Percentiles rank a stretch among this genome's conserved stretches.
phyloP scores from a whole-genome alignment of 2,797 vertebrate genomes.

The Botia kubotai region DNA sequence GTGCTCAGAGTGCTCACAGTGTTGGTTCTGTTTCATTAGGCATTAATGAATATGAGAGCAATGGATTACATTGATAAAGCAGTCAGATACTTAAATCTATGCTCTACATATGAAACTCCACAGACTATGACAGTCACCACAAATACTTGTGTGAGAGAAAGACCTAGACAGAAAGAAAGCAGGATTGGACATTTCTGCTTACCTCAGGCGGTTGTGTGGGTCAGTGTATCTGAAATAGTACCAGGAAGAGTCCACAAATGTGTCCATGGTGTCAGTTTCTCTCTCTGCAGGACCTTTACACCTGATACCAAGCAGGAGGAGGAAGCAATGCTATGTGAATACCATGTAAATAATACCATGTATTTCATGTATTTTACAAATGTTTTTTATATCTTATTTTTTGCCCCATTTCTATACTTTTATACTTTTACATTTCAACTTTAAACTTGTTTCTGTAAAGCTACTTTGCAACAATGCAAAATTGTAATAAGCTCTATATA shows the following conservation, averaged over 20 bases:
- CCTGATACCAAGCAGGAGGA: slow-evolving; percentile 70
- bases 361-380: not conserved
- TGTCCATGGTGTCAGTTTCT: slow-evolving; percentile 98
- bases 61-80: slow-evolving; percentile 2
- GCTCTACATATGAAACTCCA: not conserved
- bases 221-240: slow-evolving; percentile 96
- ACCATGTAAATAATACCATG: not conserved
- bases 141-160: not conserved
- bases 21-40: not conserved
- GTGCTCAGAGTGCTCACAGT: no score
- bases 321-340: not conserved
- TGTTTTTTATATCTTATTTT: no score
- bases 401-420: no score
- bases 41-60: not conserved
- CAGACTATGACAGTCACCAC: not conserved
- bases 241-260: slow-evolving; percentile 97
- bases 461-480: no score
- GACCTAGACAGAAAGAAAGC: not conserved
- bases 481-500: no score
- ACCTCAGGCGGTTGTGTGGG: slow-evolving; percentile 87
- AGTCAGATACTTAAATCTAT: slow-evolving; percentile 5
- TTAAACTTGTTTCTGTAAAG: no score
- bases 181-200: slow-evolving; percentile 51
- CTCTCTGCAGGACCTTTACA: slow-evolving; percentile 86
- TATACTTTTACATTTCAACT: no score